Evolutionary conservation across 2,113 vertebrate genomes (phyloP).

Genomic region (Oplegnathus fasciatus): DNA sequence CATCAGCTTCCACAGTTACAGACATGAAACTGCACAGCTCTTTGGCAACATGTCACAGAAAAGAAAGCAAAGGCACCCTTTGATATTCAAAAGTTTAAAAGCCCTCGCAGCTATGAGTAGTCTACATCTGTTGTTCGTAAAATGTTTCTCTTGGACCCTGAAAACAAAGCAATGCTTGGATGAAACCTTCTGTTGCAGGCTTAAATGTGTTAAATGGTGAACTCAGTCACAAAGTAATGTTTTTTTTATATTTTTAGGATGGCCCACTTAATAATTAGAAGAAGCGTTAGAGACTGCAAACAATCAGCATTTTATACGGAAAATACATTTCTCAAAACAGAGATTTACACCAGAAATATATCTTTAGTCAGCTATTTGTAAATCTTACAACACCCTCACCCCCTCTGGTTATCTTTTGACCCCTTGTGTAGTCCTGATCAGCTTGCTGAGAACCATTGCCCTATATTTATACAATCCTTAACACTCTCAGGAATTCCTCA

Average conservation of each 20-base stretch:
- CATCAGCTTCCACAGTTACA: constrained; percentile 32
- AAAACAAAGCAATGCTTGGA: constrained; percentile 27
- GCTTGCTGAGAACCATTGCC: neutral
- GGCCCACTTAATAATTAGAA: neutral
- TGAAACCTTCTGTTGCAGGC: neutral
- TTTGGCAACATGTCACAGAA: constrained; percentile 40
- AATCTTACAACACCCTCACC: neutral
- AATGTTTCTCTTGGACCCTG: neutral
- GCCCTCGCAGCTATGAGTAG: constrained; percentile 24
- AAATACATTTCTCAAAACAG: neutral
- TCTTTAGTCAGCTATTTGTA: neutral
- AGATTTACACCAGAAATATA: neutral
- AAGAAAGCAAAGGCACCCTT: constrained; percentile 34
- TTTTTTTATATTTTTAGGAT: neutral
- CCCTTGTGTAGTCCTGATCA: constrained; percentile 18
- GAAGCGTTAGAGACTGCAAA: neutral
- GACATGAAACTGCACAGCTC: constrained; percentile 27
- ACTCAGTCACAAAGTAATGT: neutral
- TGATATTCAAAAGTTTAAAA: constrained; percentile 46
- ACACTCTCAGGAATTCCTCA: neutral
- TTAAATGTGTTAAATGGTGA: constrained; percentile 3
- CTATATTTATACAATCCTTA: constrained; percentile 25
- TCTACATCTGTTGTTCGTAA: constrained; percentile 39
- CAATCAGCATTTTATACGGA: too few relatives aligned
- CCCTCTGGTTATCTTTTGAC: neutral